Evolutionary conservation across 2,113 vertebrate species (phyloP), one percentile per base, ranked within the genome.

Genomic region (Apaloderma vittatum): DNA sequence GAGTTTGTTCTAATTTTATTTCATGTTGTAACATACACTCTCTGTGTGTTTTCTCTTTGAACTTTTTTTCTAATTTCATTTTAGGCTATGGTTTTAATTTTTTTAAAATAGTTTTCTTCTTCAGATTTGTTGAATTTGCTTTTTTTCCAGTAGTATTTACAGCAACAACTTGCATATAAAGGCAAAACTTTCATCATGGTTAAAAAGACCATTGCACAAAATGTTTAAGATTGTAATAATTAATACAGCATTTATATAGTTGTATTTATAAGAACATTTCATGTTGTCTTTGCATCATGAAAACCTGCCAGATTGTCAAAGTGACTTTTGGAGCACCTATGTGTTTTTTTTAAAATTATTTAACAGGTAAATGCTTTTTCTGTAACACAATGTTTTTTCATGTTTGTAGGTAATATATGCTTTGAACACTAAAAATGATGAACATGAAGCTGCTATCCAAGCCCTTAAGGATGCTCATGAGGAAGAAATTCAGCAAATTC

Each of bases 401-500:
- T 82, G n/a, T 83, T 77, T 83, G 32, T 97, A 99, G 99, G 99
- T 99, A 82, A 99, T 99, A 98, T 99, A 99, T 96, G 99, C 99
- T 62, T 98, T 99, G 94, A 99, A 99, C 97, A 99, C 99, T n/a
- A 99, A 99, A 97, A 99, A 99, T 70, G 99, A 99, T 74, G 99
- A 99, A 74, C 99, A 99, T 16, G 99, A 99, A 97, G 99, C 99
- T 79, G 99, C 99, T 93, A 99, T 99, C 92, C 98, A 99, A 96
- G 99, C 99, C n/a, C 98, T 99, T 97, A 99, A 99, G 97, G 99
- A 99, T 97, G 99, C 99, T n/a, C 99, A 99, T 4, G 99, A 99
- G 96, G 99, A 99, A 97, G 99, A 99, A 98, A 99, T 99, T 95
- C 99, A 99, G 82, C 99, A 99, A 98, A 99, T 99, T 94, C 98